Base-by-base conservation (phyloP, 2,888 invertebrate species). In the Polymixis lichenea region DNA sequence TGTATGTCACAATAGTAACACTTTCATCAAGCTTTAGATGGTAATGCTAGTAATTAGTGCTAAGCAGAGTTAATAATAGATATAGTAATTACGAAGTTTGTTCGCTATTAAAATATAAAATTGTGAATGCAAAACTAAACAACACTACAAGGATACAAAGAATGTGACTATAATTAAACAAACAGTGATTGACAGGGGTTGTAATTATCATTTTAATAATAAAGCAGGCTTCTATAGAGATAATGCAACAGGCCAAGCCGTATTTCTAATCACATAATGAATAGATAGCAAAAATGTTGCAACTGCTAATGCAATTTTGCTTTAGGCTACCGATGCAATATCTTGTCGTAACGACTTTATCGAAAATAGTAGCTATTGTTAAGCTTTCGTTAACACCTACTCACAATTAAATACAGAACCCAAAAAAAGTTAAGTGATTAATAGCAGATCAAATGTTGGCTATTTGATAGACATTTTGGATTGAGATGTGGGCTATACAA, bases 331-430 rank as follows among this genome's bases (percentile, higher is more conserved):
- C 79, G 38, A 72, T 69, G 55, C 68, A 77, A 86, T 78, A 22
- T 73, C 62, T 81, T 83, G 71, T 79, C 72, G 72, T 78, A 79
- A 86, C 72, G 64, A 77, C 77, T 89, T 84, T 83, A 89, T 89
- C 80, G 64, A 71, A 80, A 80, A 83, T 84, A 79, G 80, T 72
- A 69, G 77, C 80, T 75, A 86, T 89, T 90, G 89, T 88, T 86
- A 86, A 83, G 85, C 86, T 86, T 85, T 88, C 85, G 78, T 86
- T 86, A 82, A 85, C 89, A 88, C 91, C 91, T 87, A 91, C 91
- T 83, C 85, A 79, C 64, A 73, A 78, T 73, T 75, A 73, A 71
- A 83, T 79, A 65, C 43, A 53, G 73, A 71, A 62, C 70, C 74
- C 84, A 84, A 84, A 83, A 32, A 73, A 75, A 76, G 77, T 22